Evolutionary conservation across 30 jellyfish, hydroid and myxozoan genomes (phyloP).

Genomic region (Hydractinia symbiolongicarpus): DNA sequence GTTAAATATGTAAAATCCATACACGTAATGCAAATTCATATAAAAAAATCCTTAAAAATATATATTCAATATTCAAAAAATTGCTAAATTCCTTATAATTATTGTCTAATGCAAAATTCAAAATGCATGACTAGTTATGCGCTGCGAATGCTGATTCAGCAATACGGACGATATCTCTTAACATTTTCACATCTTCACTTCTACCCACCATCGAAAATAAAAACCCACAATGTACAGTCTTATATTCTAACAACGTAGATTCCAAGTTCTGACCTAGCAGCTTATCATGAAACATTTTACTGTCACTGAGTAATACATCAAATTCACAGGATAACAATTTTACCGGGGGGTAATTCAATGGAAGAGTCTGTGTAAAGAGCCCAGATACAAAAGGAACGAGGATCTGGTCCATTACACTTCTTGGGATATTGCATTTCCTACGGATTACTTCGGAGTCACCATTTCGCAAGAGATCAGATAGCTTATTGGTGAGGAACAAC

Average conservation of each 20-base stretch:
- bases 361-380: background rate
- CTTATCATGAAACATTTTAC: background rate
- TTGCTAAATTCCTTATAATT: no score
- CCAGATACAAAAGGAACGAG: slow-evolving; percentile 2
- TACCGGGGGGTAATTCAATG: background rate
- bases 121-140: no score
- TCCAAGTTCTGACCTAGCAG: background rate
- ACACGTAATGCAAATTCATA: no score
- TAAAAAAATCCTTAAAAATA: no score
- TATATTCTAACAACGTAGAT: background rate
- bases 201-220: background rate
- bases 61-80: no score
- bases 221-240: background rate
- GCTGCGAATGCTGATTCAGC: no score
- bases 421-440: background rate
- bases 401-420: background rate
- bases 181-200: background rate
- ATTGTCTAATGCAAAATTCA: no score
- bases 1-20: no score
- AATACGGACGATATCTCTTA: background rate
- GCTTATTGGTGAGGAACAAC: background rate
- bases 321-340: background rate
- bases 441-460: no score
- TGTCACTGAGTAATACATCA: background rate
- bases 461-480: background rate